Evolutionary conservation across 2,888 invertebrate species (phyloP), one percentile per base, ranked within the genome.

Genomic region (Apoderus coryli): DNA sequence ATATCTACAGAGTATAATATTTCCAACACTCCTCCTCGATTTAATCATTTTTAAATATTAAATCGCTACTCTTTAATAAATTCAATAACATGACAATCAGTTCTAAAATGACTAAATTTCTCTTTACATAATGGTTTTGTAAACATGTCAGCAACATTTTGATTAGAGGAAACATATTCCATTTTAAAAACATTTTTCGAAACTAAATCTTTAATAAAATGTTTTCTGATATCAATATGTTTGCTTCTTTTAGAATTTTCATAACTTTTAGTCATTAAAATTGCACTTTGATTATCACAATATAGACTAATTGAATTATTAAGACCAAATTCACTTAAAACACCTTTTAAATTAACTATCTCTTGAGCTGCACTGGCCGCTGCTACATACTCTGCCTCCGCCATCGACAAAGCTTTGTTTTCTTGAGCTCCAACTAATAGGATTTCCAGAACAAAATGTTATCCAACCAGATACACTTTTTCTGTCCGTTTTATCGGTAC

Each of bases 351-450:
- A 22, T 30, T 26, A 9, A 36, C 9, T n/a, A 33, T 5, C 10
- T 36, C 36, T 9, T 25, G 13, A 16, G 36, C 30, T 22, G 19
- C n/a, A 14, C 16, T 10, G 22, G 25, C 26, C 7, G 34, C 34
- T 4, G 34, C 36, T 2, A 39, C 25, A 26, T 29, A 37, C 15
- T 37, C 33, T 4, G 34, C 27, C 23, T 43, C 43, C 4, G 35
- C 37, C 3, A 37, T 31, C 1, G 38, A 39, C n/a, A 39, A 25
- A n/a, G 37, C 34, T 7, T 16, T 38, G 36, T 25, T 38, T 36
- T 24, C 33, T 39, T 10, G 38, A 37, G 13, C 10, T 27, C 34
- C 35, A 39, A 10, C 10, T n/a, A n/a, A n/a, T n/a, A n/a, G n/a
- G n/a, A n/a, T n/a, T n/a, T n/a, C n/a, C n/a, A n/a, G n/a, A n/a